Percentiles rank a stretch among this genome's conserved stretches.
Conservation (phyloP, 2,113 vertebrate genomes). For the Channa argus region DNA sequence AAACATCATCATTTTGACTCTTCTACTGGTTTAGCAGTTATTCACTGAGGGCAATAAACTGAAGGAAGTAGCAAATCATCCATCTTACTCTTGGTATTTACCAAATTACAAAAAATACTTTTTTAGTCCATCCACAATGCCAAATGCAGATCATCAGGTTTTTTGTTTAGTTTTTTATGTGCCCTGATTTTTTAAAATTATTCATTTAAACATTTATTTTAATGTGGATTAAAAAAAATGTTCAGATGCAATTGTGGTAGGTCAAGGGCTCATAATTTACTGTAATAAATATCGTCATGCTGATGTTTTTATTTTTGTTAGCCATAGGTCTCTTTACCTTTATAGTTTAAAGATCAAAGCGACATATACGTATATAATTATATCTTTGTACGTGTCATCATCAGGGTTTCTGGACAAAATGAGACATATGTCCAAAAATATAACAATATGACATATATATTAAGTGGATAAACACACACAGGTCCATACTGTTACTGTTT, state of each 20-base stretch:
- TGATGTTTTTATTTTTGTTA: constrained; percentile 48
- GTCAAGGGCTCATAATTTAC: constrained; percentile 83
- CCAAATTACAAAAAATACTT: constrained; percentile 37
- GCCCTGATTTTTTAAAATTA: constrained; percentile 53
- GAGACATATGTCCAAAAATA: constrained; percentile 71
- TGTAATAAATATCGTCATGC: constrained; percentile 62
- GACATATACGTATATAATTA: constrained; percentile 67
- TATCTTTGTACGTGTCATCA: constrained; percentile 73
- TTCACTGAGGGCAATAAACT: constrained; percentile 75
- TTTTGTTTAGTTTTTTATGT: constrained; percentile 50
- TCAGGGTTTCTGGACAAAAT: constrained; percentile 72
- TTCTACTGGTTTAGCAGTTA: constrained; percentile 61
- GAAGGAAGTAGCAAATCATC: constrained; percentile 64
- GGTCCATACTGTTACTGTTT: constrained; percentile 72
- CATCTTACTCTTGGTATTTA: constrained; percentile 57
- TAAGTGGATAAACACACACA: constrained; percentile 64
- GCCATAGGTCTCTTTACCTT: constrained; percentile 65
- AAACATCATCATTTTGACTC: constrained; percentile 37
- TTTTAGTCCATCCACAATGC: constrained; percentile 60
- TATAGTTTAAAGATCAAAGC: constrained; percentile 55
- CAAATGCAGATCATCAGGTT: constrained; percentile 72
- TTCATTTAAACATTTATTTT: constrained; percentile 33
- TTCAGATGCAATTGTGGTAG: constrained; percentile 75
- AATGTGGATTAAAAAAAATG: constrained; percentile 61
- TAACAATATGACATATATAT: constrained; percentile 71